Base-by-base conservation (phyloP, 53 echinoderm and acorn worm species). In the Patiria pectinifera region DNA sequence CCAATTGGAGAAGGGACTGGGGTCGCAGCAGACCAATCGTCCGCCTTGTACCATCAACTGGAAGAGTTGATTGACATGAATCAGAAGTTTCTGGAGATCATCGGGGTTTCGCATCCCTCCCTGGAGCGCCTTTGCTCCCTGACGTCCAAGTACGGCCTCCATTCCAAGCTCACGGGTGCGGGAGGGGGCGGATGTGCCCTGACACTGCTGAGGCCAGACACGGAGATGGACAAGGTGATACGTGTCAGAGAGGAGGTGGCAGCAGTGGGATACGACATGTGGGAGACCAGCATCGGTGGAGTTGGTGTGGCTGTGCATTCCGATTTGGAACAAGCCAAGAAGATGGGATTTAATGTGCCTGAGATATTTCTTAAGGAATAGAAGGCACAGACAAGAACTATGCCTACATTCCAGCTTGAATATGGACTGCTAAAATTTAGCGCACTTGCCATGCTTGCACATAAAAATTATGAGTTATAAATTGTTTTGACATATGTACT, bases 121-220 rank as follows among this genome's bases (percentile, higher is more conserved):
- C 88, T 99, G 60, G 92, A 99, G 77, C 89, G 95, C 80, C 83
- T 99, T 43, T 97, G 96, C 86, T 83, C 86, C 11, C 82, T 94
- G 4, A 95, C 96, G 1, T 62, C 92, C 2, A 87, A 93, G 15
- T 91, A 94, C 79, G 95, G 85, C 6, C 91, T 97, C 45, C 95
- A 94, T 71, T 94, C 95, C 74, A 99, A 99, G 90, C 89, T 99
- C 70, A 99, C 99, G 16, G 99, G 99, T 5, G 99, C 99, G 48
- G 99, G 99, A 4, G 99, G 99, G 49, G 99, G 99, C 1, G 99
- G 99, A 2, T 99, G 99, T 82, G 95, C 96, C 19, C 95, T 97
- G 91, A 94, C 96, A 63, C 86, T 99, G 46, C 83, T 99, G 0
- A 92, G 93, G 62, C 92, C 96, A 12, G 90, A 93, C 62, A 85